Conservation (phyloP, 2,888 invertebrate genomes). For the Campoplex nolae region DNA sequence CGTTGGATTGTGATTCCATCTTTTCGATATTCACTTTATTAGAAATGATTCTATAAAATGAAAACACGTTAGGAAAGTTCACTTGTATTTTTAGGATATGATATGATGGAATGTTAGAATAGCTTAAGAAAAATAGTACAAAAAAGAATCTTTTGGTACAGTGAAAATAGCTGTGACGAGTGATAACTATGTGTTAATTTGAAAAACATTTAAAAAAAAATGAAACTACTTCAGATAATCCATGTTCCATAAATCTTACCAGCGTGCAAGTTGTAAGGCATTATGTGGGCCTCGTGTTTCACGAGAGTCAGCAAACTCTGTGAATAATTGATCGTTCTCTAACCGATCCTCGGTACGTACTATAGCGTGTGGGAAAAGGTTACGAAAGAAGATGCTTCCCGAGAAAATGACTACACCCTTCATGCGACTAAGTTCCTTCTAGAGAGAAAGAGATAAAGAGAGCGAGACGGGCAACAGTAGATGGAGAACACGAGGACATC, state of each 20-base stretch:
- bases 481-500: slow-evolving; percentile 23
- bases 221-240: background rate
- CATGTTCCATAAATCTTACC: slow-evolving; percentile 4
- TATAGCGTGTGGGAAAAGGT: slow-evolving; percentile 25
- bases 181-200: background rate
- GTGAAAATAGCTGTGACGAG: background rate
- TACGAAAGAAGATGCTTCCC: slow-evolving; percentile 37
- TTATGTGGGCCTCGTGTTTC: slow-evolving; percentile 5
- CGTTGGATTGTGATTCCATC: slow-evolving; percentile 6
- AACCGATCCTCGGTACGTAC: slow-evolving; percentile 17
- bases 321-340: slow-evolving; percentile 52
- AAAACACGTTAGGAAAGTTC: background rate
- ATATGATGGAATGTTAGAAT: background rate
- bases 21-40: background rate
- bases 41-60: slow-evolving; percentile 15
- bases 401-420: slow-evolving; percentile 27
- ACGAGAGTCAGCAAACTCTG: slow-evolving; percentile 27
- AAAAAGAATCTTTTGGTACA: background rate
- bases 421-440: slow-evolving; percentile 1
- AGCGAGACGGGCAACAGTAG: background rate
- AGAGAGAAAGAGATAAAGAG: background rate
- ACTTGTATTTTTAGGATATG: background rate
- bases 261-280: slow-evolving; percentile 1
- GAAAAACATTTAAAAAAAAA: background rate
- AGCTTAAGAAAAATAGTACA: background rate